Conservation (phyloP, 1,140 invertebrate species). For the Caenorhabditis tropicalis region DNA sequence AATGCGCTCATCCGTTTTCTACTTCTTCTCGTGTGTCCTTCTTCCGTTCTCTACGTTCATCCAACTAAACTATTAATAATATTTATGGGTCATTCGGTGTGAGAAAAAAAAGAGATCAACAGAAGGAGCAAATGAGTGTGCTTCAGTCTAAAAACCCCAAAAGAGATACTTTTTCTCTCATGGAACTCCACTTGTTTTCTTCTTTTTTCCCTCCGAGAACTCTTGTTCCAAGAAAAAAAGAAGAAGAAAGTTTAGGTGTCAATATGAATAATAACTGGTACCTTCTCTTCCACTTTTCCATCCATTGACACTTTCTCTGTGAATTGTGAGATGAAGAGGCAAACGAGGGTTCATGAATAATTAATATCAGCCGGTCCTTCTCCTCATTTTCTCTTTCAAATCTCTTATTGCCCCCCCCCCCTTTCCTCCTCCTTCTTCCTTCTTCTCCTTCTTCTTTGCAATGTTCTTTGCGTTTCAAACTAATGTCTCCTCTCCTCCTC, state of each 20-base stretch:
- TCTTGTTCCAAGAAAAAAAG: neutral
- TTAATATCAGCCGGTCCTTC: constrained; percentile 36
- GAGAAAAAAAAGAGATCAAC: neutral
- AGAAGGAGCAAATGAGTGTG: neutral
- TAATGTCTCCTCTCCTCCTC: neutral
- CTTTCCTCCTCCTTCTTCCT: too few species aligned
- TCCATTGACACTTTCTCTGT: constrained; percentile 17
- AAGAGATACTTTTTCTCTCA: too few species aligned
- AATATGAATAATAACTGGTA: neutral
- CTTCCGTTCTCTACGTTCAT: constrained; percentile 28
- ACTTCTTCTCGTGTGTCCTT: constrained; percentile 32
- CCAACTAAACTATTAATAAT: constrained; percentile 34
- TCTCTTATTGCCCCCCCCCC: neutral
- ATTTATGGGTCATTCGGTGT: constrained; percentile 36
- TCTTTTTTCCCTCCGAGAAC: neutral
- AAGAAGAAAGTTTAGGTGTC: neutral
- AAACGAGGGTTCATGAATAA: constrained; percentile 34
- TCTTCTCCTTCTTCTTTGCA: neutral
- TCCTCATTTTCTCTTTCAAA: neutral
- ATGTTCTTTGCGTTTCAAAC: constrained; percentile 16
- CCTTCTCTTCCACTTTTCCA: neutral
- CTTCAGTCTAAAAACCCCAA: too few species aligned
- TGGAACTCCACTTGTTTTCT: too few species aligned
- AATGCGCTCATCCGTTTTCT: constrained; percentile 41
- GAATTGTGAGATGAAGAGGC: constrained; percentile 35